A percentile compares a stretch with the other conserved stretches of the same genome.
Evolutionary conservation across 2,113 vertebrate species (phyloP).

Genomic region (Nothoprocta perdicaria): DNA sequence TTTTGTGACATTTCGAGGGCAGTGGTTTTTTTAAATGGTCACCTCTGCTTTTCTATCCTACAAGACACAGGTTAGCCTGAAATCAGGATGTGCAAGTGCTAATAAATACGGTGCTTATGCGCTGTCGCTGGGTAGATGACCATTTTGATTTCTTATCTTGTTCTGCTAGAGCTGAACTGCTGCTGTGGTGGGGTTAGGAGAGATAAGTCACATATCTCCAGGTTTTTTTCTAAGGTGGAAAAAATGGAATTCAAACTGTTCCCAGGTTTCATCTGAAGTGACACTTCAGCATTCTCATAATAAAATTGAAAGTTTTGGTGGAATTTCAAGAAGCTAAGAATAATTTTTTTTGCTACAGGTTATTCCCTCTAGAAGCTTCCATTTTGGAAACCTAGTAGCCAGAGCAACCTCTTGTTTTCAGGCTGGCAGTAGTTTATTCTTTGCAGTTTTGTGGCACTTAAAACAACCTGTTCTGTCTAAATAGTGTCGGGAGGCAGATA

Average conservation of each 20-base stretch:
- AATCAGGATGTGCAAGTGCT: conserved; percentile 7
- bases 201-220: neutral
- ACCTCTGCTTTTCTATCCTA: neutral
- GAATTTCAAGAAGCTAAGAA: neutral
- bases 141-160: conserved; percentile 15
- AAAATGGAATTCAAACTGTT: neutral
- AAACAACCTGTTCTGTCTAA: neutral
- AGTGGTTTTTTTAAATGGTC: conserved; percentile 13
- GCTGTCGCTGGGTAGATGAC: neutral
- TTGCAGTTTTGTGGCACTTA: neutral
- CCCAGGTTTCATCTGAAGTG: neutral
- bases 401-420: neutral
- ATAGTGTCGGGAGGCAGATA: neutral
- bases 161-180: neutral
- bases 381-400: neutral
- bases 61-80: conserved; percentile 32
- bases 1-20: conserved; percentile 44
- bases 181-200: neutral
- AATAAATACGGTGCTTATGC: conserved; percentile 43
- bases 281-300: neutral
- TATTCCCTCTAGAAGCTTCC: neutral
- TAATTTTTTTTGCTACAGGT: neutral
- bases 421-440: neutral
- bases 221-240: neutral
- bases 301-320: neutral